Evolutionary conservation across 2,113 vertebrate species (phyloP).

Genomic region (Marmota flaviventris): DNA sequence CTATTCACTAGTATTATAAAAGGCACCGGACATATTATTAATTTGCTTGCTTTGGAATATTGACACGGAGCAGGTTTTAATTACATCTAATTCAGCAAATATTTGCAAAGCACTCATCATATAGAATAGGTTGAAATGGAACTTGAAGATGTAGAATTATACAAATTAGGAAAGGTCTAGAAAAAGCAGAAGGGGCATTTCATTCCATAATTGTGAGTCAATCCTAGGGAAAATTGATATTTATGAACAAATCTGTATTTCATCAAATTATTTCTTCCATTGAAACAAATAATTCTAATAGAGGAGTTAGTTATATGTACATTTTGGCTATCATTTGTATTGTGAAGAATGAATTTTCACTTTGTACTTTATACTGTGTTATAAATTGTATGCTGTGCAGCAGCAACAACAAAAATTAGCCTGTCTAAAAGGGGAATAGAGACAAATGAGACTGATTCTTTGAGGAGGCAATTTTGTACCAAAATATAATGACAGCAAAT

Average conservation of each 20-base stretch:
- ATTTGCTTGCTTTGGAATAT: slow-evolving; percentile 49
- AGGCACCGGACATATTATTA: neutral
- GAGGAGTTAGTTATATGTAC: neutral
- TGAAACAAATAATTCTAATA: neutral
- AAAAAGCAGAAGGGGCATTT: neutral
- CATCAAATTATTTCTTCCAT: slow-evolving; percentile 12
- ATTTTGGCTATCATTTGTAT: neutral
- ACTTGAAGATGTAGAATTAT: neutral
- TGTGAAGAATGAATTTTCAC: neutral
- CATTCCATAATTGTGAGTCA: neutral
- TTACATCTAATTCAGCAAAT: slow-evolving; percentile 24
- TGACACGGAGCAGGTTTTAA: neutral
- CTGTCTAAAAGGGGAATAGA: neutral
- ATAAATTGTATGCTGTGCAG: neutral
- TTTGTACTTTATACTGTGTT: neutral
- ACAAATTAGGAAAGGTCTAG: neutral
- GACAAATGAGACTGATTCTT: neutral
- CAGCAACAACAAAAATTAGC: neutral
- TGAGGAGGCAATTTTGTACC: neutral
- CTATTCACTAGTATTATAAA: neutral
- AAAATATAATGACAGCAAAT: neutral
- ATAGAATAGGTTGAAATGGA: neutral
- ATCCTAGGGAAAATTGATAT: neutral
- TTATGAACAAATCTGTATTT: neutral
- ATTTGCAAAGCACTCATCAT: slow-evolving; percentile 3